Evolutionary conservation across 1,140 invertebrate genomes (phyloP).

Genomic region (Magallana ariakensis): DNA sequence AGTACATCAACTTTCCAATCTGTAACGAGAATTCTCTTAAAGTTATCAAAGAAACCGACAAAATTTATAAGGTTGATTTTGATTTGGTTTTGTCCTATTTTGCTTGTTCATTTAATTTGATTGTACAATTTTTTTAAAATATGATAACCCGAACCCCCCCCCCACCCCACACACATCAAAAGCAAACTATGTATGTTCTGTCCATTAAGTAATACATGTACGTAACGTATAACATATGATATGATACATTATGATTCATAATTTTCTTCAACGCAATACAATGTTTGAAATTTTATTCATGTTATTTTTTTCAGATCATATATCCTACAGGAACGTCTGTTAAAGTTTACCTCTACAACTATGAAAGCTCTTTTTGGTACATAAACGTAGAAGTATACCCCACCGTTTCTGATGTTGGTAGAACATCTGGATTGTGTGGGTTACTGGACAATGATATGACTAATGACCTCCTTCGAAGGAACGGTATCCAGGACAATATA

Average conservation of each 20-base stretch:
- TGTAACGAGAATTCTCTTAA: not conserved
- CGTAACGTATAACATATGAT: too few relatives aligned
- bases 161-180: too few relatives aligned
- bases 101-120: too few relatives aligned
- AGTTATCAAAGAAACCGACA: slow-evolving; percentile 3
- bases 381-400: not conserved
- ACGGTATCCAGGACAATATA: not conserved
- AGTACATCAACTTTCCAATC: slow-evolving; percentile 7
- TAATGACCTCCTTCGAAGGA: not conserved
- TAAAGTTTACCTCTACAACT: not conserved
- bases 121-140: too few relatives aligned
- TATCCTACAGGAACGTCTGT: not conserved
- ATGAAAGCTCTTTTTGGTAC: not conserved
- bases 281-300: too few relatives aligned
- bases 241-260: too few relatives aligned
- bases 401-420: not conserved
- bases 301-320: too few relatives aligned
- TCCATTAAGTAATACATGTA: too few relatives aligned
- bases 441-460: not conserved
- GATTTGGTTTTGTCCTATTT: too few relatives aligned
- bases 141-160: too few relatives aligned
- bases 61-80: slow-evolving; percentile 21
- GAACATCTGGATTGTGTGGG: not conserved
- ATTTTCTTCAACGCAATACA: too few relatives aligned
- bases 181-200: too few relatives aligned